phyloP scores from a whole-genome alignment of 2,113 vertebrate genomes.

The Amazona guildingii region DNA sequence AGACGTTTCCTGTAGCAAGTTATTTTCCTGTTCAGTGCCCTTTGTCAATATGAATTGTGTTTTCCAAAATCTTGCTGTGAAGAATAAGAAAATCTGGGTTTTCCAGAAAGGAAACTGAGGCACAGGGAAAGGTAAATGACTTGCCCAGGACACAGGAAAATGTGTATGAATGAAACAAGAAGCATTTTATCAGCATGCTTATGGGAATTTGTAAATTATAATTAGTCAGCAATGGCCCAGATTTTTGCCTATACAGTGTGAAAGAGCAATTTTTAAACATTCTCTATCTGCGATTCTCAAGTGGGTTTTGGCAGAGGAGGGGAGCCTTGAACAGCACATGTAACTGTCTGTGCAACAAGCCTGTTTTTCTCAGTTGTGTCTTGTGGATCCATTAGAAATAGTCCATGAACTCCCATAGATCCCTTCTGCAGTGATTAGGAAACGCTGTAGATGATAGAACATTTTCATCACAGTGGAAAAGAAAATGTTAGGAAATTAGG shows the following conservation, averaged over 20 bases:
- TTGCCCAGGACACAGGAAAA: background rate
- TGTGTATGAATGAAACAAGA: background rate
- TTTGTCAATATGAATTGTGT: slow-evolving; percentile 12
- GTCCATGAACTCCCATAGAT: slow-evolving; percentile 22
- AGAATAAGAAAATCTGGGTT: background rate
- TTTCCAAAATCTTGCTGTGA: slow-evolving; percentile 5
- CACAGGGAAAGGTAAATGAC: background rate
- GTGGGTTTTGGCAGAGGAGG: background rate
- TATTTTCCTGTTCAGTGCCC: slow-evolving; percentile 31
- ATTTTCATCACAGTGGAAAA: slow-evolving; percentile 24
- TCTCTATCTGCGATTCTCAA: background rate
- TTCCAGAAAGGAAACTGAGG: slow-evolving; percentile 29
- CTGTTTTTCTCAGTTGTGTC: slow-evolving; percentile 6
- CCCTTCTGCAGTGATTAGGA: slow-evolving; percentile 13
- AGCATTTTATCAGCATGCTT: background rate
- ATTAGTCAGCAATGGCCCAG: background rate
- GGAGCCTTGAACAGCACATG: background rate
- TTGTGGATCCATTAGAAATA: slow-evolving; percentile 33
- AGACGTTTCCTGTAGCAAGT: slow-evolving; percentile 25
- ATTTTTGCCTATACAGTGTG: background rate
- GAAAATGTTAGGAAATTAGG: slow-evolving; percentile 15
- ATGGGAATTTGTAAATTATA: background rate
- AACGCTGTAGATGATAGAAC: background rate
- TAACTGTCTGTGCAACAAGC: background rate
- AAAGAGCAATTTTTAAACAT: slow-evolving; percentile 14